A percentile compares a stretch with the other conserved stretches of the same genome.
Conservation (phyloP, 1,140 invertebrate species). For the Dendrolimus punctatus region DNA sequence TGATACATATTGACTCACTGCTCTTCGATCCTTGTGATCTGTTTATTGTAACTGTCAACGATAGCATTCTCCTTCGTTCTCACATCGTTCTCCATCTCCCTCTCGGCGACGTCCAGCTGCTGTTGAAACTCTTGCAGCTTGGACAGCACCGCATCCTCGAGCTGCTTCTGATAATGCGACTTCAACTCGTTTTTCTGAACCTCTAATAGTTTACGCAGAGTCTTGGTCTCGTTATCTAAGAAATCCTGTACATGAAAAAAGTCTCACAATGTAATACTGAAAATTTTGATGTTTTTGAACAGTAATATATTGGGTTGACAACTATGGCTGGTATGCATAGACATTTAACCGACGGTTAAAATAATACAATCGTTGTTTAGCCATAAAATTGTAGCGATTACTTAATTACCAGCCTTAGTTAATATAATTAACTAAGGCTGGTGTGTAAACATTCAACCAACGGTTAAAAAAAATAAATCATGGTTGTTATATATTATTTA, state of each 20-base stretch:
- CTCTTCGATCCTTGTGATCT: slow-evolving; percentile 80
- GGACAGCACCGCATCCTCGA: slow-evolving; percentile 81
- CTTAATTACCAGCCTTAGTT: too few species aligned
- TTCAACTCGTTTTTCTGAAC: slow-evolving; percentile 78
- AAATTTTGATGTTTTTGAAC: too few species aligned
- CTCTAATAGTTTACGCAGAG: slow-evolving; percentile 74
- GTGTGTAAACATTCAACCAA: too few species aligned
- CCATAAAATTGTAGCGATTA: too few species aligned
- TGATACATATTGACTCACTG: slow-evolving; percentile 73
- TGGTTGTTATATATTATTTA: too few species aligned
- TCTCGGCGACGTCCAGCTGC: slow-evolving; percentile 80
- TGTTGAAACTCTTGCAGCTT: slow-evolving; percentile 85
- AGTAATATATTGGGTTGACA: too few species aligned
- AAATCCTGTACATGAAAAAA: slow-evolving; percentile 62
- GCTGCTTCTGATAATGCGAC: slow-evolving; percentile 84
- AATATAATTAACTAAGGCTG: too few species aligned
- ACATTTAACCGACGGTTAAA: too few species aligned
- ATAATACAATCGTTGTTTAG: too few species aligned
- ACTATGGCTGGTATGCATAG: too few species aligned
- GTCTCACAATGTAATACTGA: too few species aligned
- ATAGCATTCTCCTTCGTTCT: slow-evolving; percentile 77
- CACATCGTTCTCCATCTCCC: slow-evolving; percentile 76
- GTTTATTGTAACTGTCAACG: slow-evolving; percentile 78
- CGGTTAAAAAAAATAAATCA: too few species aligned
- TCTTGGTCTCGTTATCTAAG: slow-evolving; percentile 72